Evolutionary conservation across 1,140 invertebrate genomes (phyloP), one percentile per base, ranked within the genome.

Genomic region (Cydia fagiglandana): DNA sequence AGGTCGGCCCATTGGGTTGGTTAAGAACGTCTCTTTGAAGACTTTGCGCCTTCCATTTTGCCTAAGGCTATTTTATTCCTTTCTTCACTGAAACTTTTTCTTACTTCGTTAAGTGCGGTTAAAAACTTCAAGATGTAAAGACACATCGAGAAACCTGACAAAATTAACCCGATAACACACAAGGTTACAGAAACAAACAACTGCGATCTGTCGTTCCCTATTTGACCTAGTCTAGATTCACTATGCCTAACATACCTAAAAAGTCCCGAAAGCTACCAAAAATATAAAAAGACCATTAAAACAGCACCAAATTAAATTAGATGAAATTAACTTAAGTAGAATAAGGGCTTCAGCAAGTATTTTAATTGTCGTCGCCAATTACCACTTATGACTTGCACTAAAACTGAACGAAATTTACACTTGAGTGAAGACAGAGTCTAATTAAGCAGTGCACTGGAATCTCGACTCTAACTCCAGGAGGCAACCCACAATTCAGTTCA

Each of bases 361-460:
- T 70, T 70, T 70, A 70, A 70, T 70, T 17, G 66, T 17, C n/a
- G 4, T n/a, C 24, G 28, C 30, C 66, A 38, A 70, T 38, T 70
- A 70, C 66, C 66, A 70, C 73, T 66, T 66, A 30, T 74, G 76
- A 79, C 76, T 80, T 77, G 74, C 70, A 53, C 78, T 80, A 80
- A 17, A 13, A 74, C 75, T 47, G 76, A 79, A 82, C 76, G 73
- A 86, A 61, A 87, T 82, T 82, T 81, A 83, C 81, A 81, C 76
- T 80, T 77, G 30, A 70, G 66, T 17, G 75, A 81, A 76, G 74
- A 41, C 76, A 66, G 80, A 77, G 80, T 84, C 84, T 80, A 80
- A 82, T 82, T 82, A 73, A 77, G 45, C 61, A 77, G 56, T 68
- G 74, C 78, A 78, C 73, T 73, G 73, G 73, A 82, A 70, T 79